Conservation (phyloP, 2,888 invertebrate species). For the Lasioglossum calceatum region DNA sequence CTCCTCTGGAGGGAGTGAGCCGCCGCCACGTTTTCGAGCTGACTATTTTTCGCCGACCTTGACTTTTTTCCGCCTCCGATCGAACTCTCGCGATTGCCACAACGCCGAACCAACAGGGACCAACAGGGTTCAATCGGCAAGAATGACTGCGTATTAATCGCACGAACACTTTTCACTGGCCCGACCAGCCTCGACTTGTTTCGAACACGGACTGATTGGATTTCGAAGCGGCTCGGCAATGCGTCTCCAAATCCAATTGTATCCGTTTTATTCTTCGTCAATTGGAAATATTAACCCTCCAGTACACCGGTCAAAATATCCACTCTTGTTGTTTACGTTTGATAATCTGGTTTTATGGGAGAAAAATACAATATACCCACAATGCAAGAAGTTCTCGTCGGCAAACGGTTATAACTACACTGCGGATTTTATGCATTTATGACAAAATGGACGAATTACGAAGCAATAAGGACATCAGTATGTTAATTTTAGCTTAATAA, state of each 20-base stretch:
- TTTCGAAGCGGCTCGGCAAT: neutral
- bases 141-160: constrained; percentile 2
- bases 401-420: no score
- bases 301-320: no score
- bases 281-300: no score
- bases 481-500: no score
- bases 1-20: constrained; percentile 31
- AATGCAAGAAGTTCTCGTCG: no score
- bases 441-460: no score
- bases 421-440: no score
- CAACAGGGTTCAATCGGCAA: neutral
- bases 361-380: no score
- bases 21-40: constrained; percentile 32
- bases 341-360: neutral
- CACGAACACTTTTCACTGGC: neutral
- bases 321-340: neutral
- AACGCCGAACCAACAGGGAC: neutral
- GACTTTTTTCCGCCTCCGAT: constrained; percentile 24
- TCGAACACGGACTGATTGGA: neutral
- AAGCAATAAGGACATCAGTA: no score
- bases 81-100: neutral
- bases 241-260: neutral
- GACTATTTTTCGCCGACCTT: constrained; percentile 46
- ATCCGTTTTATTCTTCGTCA: no score
- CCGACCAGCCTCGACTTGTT: neutral